A percentile compares a stretch with the other conserved stretches of the same genome.
Conservation (phyloP, 2,797 vertebrate species). For the Octomys mimax region DNA sequence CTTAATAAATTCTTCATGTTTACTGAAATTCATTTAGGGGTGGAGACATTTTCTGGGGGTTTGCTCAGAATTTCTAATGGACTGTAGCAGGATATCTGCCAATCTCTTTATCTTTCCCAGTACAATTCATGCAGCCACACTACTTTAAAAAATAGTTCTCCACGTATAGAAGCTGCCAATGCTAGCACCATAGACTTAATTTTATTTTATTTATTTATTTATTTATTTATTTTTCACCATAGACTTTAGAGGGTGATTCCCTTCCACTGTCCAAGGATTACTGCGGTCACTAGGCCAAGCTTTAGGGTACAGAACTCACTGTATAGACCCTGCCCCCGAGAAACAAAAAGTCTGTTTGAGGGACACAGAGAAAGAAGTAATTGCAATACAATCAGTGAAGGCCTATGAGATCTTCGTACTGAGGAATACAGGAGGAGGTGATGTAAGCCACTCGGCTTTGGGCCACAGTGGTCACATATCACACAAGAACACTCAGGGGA, state of each 20-base stretch:
- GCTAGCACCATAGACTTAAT: background rate
- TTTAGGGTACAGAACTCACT: conserved; percentile 14
- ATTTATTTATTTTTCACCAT: too few relatives aligned
- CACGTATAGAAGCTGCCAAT: background rate
- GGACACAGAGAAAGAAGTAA: background rate
- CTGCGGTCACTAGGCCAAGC: background rate
- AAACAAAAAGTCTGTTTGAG: conserved; percentile 10
- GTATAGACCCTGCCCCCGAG: background rate
- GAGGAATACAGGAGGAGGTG: background rate
- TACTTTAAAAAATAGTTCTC: conserved; percentile 55
- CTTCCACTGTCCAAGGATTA: background rate
- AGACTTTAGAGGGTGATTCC: background rate
- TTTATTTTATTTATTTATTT: too few relatives aligned
- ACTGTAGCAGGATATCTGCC: background rate
- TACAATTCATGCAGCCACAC: conserved; percentile 1
- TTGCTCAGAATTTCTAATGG: background rate
- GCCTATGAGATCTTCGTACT: background rate
- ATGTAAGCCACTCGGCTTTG: background rate
- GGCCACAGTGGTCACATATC: background rate
- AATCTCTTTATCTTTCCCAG: conserved; percentile 23
- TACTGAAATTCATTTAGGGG: conserved; percentile 32
- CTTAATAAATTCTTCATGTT: conserved; percentile 41
- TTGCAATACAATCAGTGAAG: background rate
- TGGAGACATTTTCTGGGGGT: background rate
- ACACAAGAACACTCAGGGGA: background rate